Evolutionary conservation across 2,888 invertebrate genomes (phyloP).

Genomic region (Bellardia bayeri): DNA sequence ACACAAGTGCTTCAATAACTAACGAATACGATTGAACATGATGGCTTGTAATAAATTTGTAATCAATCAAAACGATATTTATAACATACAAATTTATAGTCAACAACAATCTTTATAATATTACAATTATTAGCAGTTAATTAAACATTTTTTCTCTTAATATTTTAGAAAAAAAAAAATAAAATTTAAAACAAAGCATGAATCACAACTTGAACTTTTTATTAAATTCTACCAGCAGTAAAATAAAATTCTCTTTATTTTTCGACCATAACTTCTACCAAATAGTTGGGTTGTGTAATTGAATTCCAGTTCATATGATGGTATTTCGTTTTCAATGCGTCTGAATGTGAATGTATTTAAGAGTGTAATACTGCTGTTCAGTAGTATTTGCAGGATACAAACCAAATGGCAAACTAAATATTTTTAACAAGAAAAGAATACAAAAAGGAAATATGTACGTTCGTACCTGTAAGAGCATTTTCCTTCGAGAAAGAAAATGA

Average conservation of each 20-base stretch:
- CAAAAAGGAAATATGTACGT: slow-evolving; percentile 12
- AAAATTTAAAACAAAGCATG: neutral
- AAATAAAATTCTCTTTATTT: neutral
- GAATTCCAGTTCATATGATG: slow-evolving; percentile 30
- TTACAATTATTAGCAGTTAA: no score
- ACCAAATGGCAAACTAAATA: slow-evolving; percentile 7
- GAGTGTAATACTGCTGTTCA: neutral
- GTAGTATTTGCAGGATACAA: slow-evolving; percentile 17
- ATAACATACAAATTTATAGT: no score
- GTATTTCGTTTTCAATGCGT: slow-evolving; percentile 9
- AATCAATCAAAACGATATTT: no score
- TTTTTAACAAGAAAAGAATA: slow-evolving; percentile 27
- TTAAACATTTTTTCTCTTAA: neutral
- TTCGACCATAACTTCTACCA: slow-evolving; percentile 2
- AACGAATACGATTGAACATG: no score
- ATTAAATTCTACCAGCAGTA: neutral
- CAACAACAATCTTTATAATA: no score
- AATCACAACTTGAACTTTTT: neutral
- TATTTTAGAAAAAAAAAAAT: neutral
- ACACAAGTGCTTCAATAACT: no score
- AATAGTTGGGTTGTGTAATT: slow-evolving; percentile 40
- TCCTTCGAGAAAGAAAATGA: slow-evolving; percentile 2
- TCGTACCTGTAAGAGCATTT: slow-evolving; percentile 42
- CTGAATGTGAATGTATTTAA: slow-evolving; percentile 13
- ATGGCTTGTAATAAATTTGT: no score